Evolutionary conservation across 2,113 vertebrate genomes (phyloP).

Genomic region (Romanogobio albipinnatus): DNA sequence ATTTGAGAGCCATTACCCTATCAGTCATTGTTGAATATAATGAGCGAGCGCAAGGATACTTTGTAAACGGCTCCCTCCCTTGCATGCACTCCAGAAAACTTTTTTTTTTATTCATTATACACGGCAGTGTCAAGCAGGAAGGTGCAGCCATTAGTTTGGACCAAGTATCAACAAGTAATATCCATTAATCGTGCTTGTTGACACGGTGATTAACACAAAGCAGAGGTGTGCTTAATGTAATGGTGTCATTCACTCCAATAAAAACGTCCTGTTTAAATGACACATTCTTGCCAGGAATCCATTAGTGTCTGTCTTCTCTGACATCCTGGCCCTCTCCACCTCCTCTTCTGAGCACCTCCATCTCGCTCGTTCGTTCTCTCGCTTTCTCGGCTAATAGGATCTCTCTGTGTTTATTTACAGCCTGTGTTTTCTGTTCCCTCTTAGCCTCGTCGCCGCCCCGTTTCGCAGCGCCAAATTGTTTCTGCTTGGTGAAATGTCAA

Average conservation of each 20-base stretch:
- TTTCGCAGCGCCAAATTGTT: slow-evolving; percentile 68
- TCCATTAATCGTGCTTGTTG: slow-evolving; percentile 61
- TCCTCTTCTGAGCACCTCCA: slow-evolving; percentile 50
- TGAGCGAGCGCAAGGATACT: slow-evolving; percentile 19
- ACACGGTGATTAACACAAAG: slow-evolving; percentile 63
- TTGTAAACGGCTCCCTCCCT: slow-evolving; percentile 42
- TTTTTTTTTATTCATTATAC: slow-evolving; percentile 47
- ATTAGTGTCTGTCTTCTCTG: slow-evolving; percentile 65
- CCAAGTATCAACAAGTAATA: slow-evolving; percentile 59
- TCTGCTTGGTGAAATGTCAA: slow-evolving; percentile 74
- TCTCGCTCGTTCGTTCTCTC: slow-evolving; percentile 33
- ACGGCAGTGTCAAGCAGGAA: slow-evolving; percentile 47
- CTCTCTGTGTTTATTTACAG: slow-evolving; percentile 62
- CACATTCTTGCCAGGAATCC: slow-evolving; percentile 63
- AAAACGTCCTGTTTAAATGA: slow-evolving; percentile 67
- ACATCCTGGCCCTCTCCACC: slow-evolving; percentile 52
- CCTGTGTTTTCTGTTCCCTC: slow-evolving; percentile 51
- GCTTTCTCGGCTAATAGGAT: slow-evolving; percentile 51
- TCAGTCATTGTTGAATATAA: slow-evolving; percentile 45
- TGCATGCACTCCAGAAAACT: slow-evolving; percentile 42
- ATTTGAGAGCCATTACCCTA: slow-evolving; percentile 44
- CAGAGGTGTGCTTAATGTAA: slow-evolving; percentile 64
- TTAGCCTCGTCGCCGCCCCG: slow-evolving; percentile 58
- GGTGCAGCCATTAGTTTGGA: slow-evolving; percentile 51
- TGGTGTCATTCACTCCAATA: slow-evolving; percentile 63